Conservation (phyloP, 2,797 vertebrate species). For the Enteromius viviparus region DNA sequence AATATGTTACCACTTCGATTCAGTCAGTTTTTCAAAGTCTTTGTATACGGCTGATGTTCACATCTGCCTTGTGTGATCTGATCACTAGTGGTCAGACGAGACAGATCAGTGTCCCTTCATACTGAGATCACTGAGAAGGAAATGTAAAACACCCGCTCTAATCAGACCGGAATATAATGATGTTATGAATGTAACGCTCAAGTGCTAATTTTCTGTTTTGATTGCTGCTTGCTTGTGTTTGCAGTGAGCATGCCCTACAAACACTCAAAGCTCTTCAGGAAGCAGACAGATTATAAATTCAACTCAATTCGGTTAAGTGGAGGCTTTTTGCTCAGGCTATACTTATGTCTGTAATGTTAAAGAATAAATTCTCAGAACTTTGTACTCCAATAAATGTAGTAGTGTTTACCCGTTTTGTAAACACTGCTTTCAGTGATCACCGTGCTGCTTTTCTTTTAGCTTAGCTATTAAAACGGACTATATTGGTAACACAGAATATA, state of each 20-base stretch:
- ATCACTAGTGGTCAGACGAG: background rate
- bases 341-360: background rate
- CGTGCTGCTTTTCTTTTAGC: background rate
- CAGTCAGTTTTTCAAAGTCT: background rate
- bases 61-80: background rate
- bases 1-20: background rate
- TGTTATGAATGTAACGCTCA: background rate
- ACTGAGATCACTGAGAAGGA: background rate
- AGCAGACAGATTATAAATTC: background rate
- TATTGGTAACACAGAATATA: constrained; percentile 8
- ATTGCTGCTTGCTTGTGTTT: background rate
- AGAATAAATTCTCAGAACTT: background rate
- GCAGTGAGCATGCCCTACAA: background rate
- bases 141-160: background rate
- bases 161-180: background rate
- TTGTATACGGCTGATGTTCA: background rate
- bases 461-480: background rate
- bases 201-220: background rate
- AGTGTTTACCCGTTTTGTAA: background rate
- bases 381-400: background rate
- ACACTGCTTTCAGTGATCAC: background rate
- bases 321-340: constrained; percentile 5
- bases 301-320: background rate
- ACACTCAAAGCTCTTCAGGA: background rate
- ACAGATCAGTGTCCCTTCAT: background rate